A percentile compares a stretch with the other conserved stretches of the same genome.
Conservation (phyloP, 1,140 invertebrate species). For the Hylyphantes graminicola region DNA sequence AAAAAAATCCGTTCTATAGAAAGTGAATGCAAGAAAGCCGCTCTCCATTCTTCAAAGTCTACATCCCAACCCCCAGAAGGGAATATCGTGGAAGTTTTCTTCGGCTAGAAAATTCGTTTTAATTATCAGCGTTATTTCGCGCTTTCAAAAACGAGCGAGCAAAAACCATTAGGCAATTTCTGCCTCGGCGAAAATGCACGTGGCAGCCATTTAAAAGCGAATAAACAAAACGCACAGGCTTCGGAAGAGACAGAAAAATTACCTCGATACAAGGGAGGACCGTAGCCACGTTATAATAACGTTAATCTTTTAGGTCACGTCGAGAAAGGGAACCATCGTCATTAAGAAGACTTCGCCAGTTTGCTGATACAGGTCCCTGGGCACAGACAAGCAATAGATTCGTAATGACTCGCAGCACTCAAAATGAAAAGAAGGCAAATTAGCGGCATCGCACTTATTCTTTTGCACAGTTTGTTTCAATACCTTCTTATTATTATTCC, state of each 20-base stretch:
- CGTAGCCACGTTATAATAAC: constrained; percentile 49
- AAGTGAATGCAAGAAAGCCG: constrained; percentile 10
- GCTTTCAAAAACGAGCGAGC: constrained; percentile 47
- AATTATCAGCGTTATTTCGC: constrained; percentile 59
- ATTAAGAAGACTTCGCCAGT: constrained; percentile 60
- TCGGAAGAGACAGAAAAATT: constrained; percentile 57
- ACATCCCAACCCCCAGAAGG: constrained; percentile 42
- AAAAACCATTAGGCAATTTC: constrained; percentile 60
- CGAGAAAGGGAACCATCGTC: constrained; percentile 52
- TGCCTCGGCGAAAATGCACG: constrained; percentile 27
- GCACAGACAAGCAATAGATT: constrained; percentile 54
- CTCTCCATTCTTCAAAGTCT: constrained; percentile 48
- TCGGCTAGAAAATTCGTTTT: constrained; percentile 59
- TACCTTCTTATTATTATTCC: constrained; percentile 60
- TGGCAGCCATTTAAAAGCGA: constrained; percentile 50
- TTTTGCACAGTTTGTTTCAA: constrained; percentile 56
- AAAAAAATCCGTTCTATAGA: constrained; percentile 21
- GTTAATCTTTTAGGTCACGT: constrained; percentile 61
- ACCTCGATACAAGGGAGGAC: constrained; percentile 45
- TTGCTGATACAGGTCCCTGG: constrained; percentile 57
- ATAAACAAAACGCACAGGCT: constrained; percentile 32
- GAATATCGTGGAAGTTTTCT: constrained; percentile 51
- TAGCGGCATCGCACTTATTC: constrained; percentile 42
- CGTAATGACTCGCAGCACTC: constrained; percentile 58
- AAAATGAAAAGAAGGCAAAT: constrained; percentile 60